Evolutionary conservation across 2,888 invertebrate species (phyloP), one percentile per base, ranked within the genome.

Genomic region (Dioctria rufipes): DNA sequence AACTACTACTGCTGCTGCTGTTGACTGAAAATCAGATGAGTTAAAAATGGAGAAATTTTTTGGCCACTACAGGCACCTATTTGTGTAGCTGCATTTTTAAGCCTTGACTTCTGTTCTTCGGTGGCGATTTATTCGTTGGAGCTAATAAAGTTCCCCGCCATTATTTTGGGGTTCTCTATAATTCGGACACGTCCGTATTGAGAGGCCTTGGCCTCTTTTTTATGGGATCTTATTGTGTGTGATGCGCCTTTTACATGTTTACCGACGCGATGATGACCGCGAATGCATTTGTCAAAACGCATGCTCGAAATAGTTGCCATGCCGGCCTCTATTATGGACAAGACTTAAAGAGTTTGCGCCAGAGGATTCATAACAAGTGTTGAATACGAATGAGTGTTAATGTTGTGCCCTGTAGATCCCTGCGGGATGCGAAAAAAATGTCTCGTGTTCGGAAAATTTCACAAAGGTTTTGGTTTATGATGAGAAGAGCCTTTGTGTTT

Each of bases 241-340:
- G 25, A 25, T 25, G 73, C 73, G 73, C 73, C 40, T 73, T 60
- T 42, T 58, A 58, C 40, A 73, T 60, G 73, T 73, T 51, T n/a
- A 13, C 73, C 40, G 25, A 43, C 67, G 25, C 63, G 39, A 37
- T 63, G 77, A 63, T 77, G 77, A 77, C 63, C 77, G 63, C 63
- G 63, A 77, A 61, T 77, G 77, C 77, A 63, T 77, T 77, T 77
- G 51, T 77, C 77, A 77, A 77, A 77, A 63, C 77, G 77, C 77
- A 77, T 77, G 63, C 46, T 43, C 63, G 37, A 63, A 61, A 77
- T 77, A 63, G 39, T 77, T 77, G 9, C 49, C 37, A 60, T 40
- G 75, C 25, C 61, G 60, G 60, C 13, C 43, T 8, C 42, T 71
- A 39, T 37, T 37, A 51, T 25, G 13, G 54, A 49, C 54, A 60